Conservation (phyloP, 2,888 invertebrate species). For the Petrophora chlorosata region DNA sequence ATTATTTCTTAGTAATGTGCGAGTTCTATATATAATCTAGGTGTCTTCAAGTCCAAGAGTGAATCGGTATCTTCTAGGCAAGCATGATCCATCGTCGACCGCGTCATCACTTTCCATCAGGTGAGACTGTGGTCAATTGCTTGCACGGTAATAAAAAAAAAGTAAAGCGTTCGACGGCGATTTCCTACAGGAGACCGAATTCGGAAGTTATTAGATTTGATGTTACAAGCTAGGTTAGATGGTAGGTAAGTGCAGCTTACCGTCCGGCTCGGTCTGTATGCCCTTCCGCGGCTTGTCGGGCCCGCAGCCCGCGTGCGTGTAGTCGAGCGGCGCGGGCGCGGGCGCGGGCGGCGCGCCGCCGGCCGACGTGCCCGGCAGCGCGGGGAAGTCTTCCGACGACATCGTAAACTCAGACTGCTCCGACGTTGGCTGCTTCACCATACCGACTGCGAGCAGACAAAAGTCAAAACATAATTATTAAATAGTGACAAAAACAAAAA, state of each 20-base stretch:
- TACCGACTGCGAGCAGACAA: conserved; percentile 90
- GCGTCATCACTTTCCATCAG: too few species aligned
- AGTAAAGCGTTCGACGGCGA: too few species aligned
- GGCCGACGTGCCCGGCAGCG: conserved; percentile 96
- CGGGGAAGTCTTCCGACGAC: conserved; percentile 99
- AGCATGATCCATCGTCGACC: too few species aligned
- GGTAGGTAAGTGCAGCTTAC: conserved; percentile 62
- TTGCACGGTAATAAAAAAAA: too few species aligned
- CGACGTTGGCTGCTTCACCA: conserved; percentile 97
- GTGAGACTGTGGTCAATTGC: too few species aligned
- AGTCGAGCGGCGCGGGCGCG: conserved; percentile 76
- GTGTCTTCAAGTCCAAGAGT: too few species aligned
- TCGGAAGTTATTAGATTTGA: too few species aligned
- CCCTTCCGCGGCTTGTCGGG: conserved; percentile 78
- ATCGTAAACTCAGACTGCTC: conserved; percentile 98
- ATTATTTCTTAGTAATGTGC: too few species aligned
- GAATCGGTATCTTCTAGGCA: too few species aligned
- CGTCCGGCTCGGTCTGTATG: conserved; percentile 97
- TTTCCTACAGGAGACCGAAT: too few species aligned
- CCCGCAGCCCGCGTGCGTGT: conserved; percentile 58
- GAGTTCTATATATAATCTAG: too few species aligned
- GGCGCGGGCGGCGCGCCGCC: conserved; percentile 67
- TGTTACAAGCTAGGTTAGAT: too few species aligned
- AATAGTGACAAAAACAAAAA: neutral
- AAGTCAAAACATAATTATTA: conserved; percentile 7